Conservation (phyloP, 64 coral and sea anemone genomes). For the Hydrozoanthus tunicans region DNA sequence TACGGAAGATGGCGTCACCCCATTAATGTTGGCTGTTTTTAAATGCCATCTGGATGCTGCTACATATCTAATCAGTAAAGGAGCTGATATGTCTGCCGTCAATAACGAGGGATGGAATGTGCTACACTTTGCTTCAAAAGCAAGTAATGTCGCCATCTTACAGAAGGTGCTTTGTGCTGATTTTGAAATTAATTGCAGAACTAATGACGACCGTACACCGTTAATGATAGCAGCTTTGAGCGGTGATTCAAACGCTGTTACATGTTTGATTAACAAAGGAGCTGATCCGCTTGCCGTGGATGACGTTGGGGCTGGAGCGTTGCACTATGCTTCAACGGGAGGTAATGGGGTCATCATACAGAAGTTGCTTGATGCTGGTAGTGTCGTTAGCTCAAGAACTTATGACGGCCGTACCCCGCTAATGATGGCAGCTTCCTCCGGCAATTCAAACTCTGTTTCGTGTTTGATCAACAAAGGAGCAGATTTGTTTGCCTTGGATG, state of each 20-base stretch:
- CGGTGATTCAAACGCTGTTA: not conserved
- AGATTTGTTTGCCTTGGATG: not conserved
- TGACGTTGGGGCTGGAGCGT: not conserved
- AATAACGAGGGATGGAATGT: slow-evolving; percentile 16
- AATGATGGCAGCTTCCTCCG: not conserved
- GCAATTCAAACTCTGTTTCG: not conserved
- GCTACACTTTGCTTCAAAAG: slow-evolving; percentile 34
- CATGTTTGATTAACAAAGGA: not conserved
- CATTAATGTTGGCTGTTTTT: not conserved
- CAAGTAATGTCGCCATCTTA: not conserved
- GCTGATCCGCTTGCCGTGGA: not conserved
- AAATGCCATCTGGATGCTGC: not conserved
- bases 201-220: not conserved
- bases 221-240: not conserved
- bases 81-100: slow-evolving; percentile 13
- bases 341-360: not conserved
- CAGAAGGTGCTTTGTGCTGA: not conserved
- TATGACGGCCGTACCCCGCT: not conserved
- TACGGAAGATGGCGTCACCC: not conserved
- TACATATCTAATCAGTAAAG: not conserved
- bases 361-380: not conserved
- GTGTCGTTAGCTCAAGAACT: not conserved
- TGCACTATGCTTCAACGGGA: not conserved
- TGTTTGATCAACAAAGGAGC: not conserved
- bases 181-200: not conserved